Conservation (phyloP, 2,888 invertebrate species). For the Elaeidobius kamerunicus region DNA sequence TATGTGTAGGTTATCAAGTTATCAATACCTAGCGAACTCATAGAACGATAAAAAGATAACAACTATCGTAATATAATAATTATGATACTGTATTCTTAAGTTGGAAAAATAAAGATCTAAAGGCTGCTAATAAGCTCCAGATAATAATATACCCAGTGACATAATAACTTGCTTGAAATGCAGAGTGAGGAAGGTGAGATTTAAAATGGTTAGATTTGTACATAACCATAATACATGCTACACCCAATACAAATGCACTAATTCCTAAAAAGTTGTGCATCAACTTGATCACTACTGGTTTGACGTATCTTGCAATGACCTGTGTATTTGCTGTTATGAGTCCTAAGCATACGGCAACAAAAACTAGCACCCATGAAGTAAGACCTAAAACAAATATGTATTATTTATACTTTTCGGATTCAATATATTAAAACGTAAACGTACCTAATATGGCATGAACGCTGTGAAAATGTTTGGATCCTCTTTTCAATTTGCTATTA, state of each 20-base stretch:
- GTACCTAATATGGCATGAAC: constrained; percentile 36
- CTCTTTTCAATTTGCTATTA: constrained; percentile 14
- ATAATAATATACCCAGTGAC: constrained; percentile 25
- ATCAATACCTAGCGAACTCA: no score
- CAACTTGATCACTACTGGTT: constrained; percentile 34
- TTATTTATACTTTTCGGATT: neutral
- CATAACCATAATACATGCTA: constrained; percentile 17
- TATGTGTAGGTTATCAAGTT: no score
- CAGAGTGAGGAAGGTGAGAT: constrained; percentile 3
- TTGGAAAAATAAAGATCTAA: constrained; percentile 26
- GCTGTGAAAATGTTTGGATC: constrained; percentile 32
- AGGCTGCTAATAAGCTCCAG: constrained; percentile 31
- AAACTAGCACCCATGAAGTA: constrained; percentile 33
- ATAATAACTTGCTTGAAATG: constrained; percentile 18
- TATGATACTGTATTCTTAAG: no score
- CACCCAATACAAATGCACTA: constrained; percentile 34
- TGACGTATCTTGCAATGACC: constrained; percentile 22
- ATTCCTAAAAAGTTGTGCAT: constrained; percentile 35
- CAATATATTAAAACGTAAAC: neutral
- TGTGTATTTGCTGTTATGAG: constrained; percentile 29
- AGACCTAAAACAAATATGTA: constrained; percentile 31
- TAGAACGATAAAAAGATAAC: no score
- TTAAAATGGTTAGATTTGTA: constrained; percentile 2
- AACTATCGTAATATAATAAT: no score
- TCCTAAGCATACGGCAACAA: constrained; percentile 32